A percentile compares a stretch with the other conserved stretches of the same genome.
Conservation (phyloP, 2,113 vertebrate genomes). For the Condylura cristata region DNA sequence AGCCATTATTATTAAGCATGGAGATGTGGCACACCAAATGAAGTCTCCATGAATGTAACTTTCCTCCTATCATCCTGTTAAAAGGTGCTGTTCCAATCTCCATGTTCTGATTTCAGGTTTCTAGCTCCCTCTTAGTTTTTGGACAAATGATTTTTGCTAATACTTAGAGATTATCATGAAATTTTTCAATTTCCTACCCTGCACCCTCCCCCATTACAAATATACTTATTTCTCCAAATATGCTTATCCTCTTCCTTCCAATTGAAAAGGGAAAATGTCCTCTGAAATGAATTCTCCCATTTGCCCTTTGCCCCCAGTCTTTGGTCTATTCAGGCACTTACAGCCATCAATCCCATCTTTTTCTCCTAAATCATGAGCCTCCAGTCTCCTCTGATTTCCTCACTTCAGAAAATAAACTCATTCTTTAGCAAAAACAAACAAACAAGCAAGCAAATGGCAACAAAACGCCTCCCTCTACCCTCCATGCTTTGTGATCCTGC, state of each 20-base stretch:
- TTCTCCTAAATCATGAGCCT: background rate
- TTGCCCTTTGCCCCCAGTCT: background rate
- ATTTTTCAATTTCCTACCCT: background rate
- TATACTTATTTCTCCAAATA: background rate
- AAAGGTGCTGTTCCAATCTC: background rate
- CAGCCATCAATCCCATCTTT: background rate
- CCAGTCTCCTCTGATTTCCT: background rate
- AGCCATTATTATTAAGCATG: background rate
- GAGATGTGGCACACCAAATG: background rate
- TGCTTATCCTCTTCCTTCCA: background rate
- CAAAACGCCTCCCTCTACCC: background rate
- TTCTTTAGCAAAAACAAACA: background rate
- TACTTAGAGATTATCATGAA: conserved; percentile 3
- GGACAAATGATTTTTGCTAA: background rate
- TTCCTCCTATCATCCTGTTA: background rate
- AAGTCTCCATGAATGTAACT: background rate
- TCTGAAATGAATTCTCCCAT: background rate
- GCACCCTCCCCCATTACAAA: background rate
- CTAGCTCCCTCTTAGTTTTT: background rate
- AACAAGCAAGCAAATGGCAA: background rate
- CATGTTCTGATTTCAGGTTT: background rate
- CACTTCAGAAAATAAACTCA: conserved; percentile 15
- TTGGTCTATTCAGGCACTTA: background rate
- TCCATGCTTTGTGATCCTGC: background rate
- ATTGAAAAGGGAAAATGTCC: background rate